Percentiles rank a stretch among this genome's conserved stretches.
Evolutionary conservation across 2,888 invertebrate genomes (phyloP).

Genomic region (Argyresthia goedartella): DNA sequence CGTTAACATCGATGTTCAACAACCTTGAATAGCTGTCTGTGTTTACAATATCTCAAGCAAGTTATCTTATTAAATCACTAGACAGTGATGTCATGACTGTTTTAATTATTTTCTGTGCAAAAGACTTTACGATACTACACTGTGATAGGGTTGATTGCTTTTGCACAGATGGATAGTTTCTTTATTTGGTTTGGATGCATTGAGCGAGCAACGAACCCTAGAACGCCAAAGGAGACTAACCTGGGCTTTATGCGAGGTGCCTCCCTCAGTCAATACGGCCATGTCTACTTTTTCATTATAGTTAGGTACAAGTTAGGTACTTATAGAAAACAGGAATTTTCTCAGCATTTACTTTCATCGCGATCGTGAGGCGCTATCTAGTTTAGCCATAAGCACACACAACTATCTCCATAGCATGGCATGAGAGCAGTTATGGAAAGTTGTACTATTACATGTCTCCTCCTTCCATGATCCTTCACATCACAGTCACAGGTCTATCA

Average conservation of each 20-base stretch:
- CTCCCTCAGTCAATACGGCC: no score
- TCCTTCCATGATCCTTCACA: no score
- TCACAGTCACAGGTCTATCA: no score
- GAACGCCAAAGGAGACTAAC: neutral
- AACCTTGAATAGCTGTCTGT: no score
- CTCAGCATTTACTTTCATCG: neutral
- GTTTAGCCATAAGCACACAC: neutral
- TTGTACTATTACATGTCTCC: no score
- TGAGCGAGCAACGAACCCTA: neutral
- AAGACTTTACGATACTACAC: neutral
- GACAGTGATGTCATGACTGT: constrained; percentile 1
- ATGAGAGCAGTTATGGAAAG: no score
- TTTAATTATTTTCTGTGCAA: neutral
- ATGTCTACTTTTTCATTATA: no score
- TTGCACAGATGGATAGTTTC: neutral
- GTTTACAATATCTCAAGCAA: no score
- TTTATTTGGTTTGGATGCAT: no score
- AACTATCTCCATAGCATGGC: neutral
- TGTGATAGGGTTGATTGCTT: neutral
- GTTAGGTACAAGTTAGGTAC: no score
- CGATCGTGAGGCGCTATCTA: neutral
- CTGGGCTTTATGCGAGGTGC: neutral
- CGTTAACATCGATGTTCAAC: no score
- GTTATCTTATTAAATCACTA: neutral
- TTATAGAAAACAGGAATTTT: no score